Conservation (phyloP, 2,888 invertebrate species). For the Limnephilus rhombicus region DNA sequence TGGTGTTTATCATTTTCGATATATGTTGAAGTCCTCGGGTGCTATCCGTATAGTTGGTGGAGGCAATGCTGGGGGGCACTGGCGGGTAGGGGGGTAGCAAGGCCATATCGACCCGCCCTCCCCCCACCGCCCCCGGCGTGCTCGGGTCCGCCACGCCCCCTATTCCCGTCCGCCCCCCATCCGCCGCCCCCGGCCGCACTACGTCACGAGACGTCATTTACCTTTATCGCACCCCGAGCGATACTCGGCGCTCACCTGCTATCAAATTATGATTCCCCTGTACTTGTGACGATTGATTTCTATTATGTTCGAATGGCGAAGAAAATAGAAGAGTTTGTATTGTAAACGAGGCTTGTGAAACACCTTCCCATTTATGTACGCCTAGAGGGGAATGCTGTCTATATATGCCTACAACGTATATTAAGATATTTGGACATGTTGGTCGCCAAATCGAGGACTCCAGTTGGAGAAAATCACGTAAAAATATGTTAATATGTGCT, state of each 20-base stretch:
- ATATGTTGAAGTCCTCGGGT: not conserved
- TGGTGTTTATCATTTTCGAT: not conserved
- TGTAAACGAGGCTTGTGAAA: not conserved
- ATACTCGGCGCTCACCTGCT: constrained; percentile 16
- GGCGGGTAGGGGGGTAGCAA: constrained; percentile 37
- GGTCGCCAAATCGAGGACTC: too few relatives aligned
- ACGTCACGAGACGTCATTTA: constrained; percentile 26
- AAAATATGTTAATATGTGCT: too few relatives aligned
- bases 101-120: constrained; percentile 56
- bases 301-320: not conserved
- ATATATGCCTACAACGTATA: too few relatives aligned
- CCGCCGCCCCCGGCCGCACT: not conserved
- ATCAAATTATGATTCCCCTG: not conserved
- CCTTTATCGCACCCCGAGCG: constrained; percentile 16
- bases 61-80: not conserved
- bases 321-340: not conserved
- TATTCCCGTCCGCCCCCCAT: not conserved
- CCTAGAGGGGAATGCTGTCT: not conserved
- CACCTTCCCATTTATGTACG: not conserved
- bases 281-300: constrained; percentile 18
- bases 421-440: too few relatives aligned
- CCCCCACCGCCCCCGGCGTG: not conserved
- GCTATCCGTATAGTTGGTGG: not conserved
- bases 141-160: constrained; percentile 41
- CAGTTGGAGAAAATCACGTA: too few relatives aligned